Percentiles rank a stretch among this genome's conserved stretches.
phyloP scores from a whole-genome alignment of 2,888 invertebrate genomes.

The Leptarthrus brevirostris region DNA sequence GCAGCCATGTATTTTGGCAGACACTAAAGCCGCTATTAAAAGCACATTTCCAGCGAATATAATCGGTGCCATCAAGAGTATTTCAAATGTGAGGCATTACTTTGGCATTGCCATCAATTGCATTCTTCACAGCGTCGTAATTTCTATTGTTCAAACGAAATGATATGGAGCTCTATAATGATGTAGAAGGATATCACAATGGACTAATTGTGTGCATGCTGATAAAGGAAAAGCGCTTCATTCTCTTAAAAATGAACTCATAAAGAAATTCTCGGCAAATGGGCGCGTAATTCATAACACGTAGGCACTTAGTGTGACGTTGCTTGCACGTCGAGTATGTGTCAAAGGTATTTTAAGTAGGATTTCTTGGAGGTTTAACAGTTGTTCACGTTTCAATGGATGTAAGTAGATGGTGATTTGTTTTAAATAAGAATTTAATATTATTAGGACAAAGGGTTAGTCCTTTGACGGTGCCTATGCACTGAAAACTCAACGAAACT shows the following conservation, averaged over 20 bases:
- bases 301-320: too few species aligned
- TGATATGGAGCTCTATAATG: conserved; percentile 36
- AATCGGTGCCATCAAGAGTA: conserved; percentile 38
- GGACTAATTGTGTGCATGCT: conserved; percentile 25
- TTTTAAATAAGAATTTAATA: too few species aligned
- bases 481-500: too few species aligned
- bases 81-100: conserved; percentile 18
- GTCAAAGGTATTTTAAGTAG: too few species aligned
- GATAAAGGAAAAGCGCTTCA: conserved; percentile 30
- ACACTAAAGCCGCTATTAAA: conserved; percentile 34
- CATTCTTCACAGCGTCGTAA: conserved; percentile 45
- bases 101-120: conserved; percentile 35
- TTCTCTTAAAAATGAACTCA: conserved; percentile 33
- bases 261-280: too few species aligned
- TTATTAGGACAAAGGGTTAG: too few species aligned
- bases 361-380: too few species aligned
- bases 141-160: conserved; percentile 36
- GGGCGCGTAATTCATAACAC: too few species aligned
- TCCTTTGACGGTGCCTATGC: too few species aligned
- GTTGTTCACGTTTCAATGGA: too few species aligned
- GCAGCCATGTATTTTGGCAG: conserved; percentile 39
- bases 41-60: conserved; percentile 30
- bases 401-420: too few species aligned
- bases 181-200: conserved; percentile 17
- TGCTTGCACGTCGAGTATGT: too few species aligned